A percentile compares a stretch with the other conserved stretches of the same genome.
Evolutionary conservation across 2,113 vertebrate species (phyloP).

Genomic region (Lycaon pictus): DNA sequence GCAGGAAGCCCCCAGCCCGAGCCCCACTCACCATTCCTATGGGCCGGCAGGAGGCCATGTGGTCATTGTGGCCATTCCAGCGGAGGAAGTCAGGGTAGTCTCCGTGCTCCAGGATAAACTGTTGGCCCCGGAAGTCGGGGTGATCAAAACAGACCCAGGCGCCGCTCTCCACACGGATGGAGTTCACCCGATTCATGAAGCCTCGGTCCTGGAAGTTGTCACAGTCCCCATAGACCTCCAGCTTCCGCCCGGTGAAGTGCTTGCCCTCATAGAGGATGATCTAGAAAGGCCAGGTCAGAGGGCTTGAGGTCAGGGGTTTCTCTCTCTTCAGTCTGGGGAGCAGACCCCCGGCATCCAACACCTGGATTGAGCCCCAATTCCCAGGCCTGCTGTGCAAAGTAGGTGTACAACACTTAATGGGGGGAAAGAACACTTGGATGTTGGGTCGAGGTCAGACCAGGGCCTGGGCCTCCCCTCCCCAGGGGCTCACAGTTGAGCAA

Average conservation of each 20-base stretch:
- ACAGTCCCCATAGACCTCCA: constrained; percentile 93
- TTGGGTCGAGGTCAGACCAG: neutral
- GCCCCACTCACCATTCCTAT: constrained; percentile 92
- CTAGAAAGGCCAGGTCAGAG: constrained; percentile 79
- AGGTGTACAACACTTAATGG: neutral
- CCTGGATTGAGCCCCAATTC: accelerated
- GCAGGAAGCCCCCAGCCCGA: neutral
- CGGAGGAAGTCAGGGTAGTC: constrained; percentile 93
- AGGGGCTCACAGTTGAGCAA: accelerated
- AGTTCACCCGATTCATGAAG: constrained; percentile 95
- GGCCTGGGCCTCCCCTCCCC: accelerated
- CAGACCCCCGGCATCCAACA: neutral
- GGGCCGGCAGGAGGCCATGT: constrained; percentile 95
- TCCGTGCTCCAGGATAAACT: constrained; percentile 94
- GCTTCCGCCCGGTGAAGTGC: constrained; percentile 93
- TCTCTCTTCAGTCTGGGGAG: neutral
- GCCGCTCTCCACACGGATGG: constrained; percentile 93
- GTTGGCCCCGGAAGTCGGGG: constrained; percentile 93
- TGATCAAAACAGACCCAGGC: constrained; percentile 95
- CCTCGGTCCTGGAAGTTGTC: constrained; percentile 95
- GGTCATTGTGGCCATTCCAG: constrained; percentile 95
- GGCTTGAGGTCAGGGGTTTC: neutral
- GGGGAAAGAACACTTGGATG: accelerated
- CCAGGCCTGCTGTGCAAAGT: neutral
- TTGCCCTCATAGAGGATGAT: constrained; percentile 94